Percentiles rank a stretch among this genome's conserved stretches.
Evolutionary conservation across 2,888 invertebrate species (phyloP).

Genomic region (Drosophila cognata): DNA sequence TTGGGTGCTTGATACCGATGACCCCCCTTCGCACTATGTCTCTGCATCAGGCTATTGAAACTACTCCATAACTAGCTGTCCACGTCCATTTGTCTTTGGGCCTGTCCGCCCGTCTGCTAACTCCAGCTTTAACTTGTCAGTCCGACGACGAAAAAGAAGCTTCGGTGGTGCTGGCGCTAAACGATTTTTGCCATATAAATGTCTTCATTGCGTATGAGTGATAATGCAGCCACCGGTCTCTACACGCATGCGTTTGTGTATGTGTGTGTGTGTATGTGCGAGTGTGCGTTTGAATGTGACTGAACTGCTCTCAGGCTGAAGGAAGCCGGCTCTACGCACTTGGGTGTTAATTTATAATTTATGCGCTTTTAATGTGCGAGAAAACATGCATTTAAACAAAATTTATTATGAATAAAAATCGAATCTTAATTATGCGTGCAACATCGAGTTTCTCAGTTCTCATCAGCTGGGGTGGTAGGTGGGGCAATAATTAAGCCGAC

Average conservation of each 20-base stretch:
- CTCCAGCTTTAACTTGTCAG: constrained; percentile 20
- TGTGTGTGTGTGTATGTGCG: constrained; percentile 5
- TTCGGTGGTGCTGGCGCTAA: constrained; percentile 61
- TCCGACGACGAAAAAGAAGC: constrained; percentile 48
- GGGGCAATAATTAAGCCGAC: constrained; percentile 52
- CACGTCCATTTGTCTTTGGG: constrained; percentile 7
- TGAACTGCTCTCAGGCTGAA: constrained; percentile 8
- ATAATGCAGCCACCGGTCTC: constrained; percentile 56
- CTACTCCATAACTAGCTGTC: constrained; percentile 41
- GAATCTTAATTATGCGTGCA: constrained; percentile 64
- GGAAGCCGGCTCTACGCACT: constrained; percentile 58
- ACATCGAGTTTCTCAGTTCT: constrained; percentile 4
- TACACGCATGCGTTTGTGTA: neutral
- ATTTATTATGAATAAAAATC: constrained; percentile 80
- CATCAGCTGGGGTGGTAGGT: constrained; percentile 34
- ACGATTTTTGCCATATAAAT: constrained; percentile 79
- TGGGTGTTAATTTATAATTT: constrained; percentile 82
- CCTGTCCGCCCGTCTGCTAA: constrained; percentile 13
- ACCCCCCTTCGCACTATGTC: neutral
- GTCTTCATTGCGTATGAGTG: constrained; percentile 81
- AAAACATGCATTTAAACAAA: constrained; percentile 80
- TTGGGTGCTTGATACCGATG: neutral
- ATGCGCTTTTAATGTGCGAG: constrained; percentile 80
- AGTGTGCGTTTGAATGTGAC: constrained; percentile 2
- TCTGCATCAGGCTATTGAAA: constrained; percentile 25